Base-by-base conservation (phyloP, 2,888 invertebrate genomes). In the Caenorhabditis sinica region DNA sequence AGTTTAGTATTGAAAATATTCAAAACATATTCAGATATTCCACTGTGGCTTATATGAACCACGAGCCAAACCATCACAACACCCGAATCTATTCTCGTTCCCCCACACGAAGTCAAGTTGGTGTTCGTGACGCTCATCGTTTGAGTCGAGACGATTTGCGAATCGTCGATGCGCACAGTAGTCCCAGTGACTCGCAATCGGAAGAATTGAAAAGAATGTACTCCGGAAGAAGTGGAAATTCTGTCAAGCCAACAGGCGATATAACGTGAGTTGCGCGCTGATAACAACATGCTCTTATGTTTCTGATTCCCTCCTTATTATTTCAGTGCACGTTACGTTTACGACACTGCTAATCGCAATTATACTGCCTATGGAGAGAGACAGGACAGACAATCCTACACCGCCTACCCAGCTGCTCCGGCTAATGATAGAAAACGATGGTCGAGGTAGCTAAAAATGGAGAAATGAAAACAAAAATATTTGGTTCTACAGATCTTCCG, bases 131-230 rank as follows among this genome's bases (percentile, higher is more conserved):
- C 73, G 85, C 85, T 28, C 76, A 82, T 74, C 73, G 85, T 20
- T 76, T 85, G 65, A 82, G 82, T 58, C 68, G 85, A 2, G 85
- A 85, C 45, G 74, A 85, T 71, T 30, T 85, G 36, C 40, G 74
- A 63, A 53, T 85, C 5, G 74, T 82, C 49, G 82, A 82, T 45
- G 68, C 84, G 17, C 72, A 81, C 23, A 85, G 85, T 58, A 81
- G 81, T 63, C 81, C 85, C 17, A 51, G 68, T 33, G 85, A 85
- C 40, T 85, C 85, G 23, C 75, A 84, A 36, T 71, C 71, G 0
- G 85, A 85, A 49, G 85, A 85, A 60, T 61, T 85, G 56, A 63
- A 63, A 49, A 81, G 85, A 77, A 77, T 85, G 76, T 80, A 79
- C 63, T 85, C 85, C 0, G 85, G 85, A 45, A 61, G 85, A 56